phyloP scores from a whole-genome alignment of 2,797 vertebrate species.

The Oceanodroma leucorhoa region DNA sequence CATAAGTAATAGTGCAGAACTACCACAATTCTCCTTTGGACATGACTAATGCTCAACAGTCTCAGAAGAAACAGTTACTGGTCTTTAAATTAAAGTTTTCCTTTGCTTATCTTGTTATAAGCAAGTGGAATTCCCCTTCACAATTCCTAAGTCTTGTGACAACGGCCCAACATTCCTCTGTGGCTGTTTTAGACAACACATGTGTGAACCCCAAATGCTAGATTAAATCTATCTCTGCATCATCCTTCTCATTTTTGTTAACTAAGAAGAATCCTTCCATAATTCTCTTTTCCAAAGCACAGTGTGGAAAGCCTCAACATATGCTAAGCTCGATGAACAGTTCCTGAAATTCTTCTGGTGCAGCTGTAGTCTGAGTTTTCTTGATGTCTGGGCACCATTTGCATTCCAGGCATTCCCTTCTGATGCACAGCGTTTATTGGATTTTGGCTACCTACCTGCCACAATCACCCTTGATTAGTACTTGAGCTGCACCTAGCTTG shows the following conservation, averaged over 20 bases:
- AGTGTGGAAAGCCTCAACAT: not conserved
- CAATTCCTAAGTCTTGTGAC: not conserved
- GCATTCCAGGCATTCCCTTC: not conserved
- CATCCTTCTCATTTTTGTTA: not conserved
- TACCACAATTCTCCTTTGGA: not conserved
- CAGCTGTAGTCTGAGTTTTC: not conserved
- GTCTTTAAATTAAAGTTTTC: not conserved
- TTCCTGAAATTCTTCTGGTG: not conserved
- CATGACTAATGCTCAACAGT: not conserved
- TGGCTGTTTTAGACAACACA: rapidly evolving
- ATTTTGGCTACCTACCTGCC: not conserved
- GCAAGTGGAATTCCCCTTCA: not conserved
- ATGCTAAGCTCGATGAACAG: not conserved
- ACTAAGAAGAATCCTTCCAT: not conserved
- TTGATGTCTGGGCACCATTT: not conserved
- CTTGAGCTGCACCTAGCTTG: not conserved
- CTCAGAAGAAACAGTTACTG: not conserved
- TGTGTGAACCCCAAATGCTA: not conserved
- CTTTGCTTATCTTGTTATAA: not conserved
- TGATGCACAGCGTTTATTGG: too few species aligned
- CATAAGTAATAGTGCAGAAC: not conserved
- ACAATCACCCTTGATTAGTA: not conserved
- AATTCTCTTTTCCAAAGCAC: not conserved
- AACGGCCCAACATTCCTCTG: not conserved
- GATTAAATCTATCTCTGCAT: not conserved